Conservation (phyloP, 64 coral and sea anemone species). For the Orbicella faveolata region DNA sequence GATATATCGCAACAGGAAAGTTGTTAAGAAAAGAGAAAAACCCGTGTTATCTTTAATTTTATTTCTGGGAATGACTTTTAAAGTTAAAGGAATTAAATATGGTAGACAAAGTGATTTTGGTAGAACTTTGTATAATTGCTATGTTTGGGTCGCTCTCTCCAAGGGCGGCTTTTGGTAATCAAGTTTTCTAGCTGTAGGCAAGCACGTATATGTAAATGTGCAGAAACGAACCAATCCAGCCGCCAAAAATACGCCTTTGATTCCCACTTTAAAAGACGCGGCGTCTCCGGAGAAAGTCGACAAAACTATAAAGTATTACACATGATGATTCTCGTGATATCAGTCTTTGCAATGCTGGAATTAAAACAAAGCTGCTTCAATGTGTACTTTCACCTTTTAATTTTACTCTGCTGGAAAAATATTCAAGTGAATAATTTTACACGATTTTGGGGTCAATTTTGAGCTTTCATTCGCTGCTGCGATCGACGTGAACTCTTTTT, state of each 20-base stretch:
- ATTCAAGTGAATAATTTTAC: constrained; percentile 35
- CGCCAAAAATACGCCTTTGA: neutral
- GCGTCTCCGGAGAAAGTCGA: neutral
- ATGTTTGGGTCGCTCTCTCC: constrained; percentile 11
- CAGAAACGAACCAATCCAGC: neutral
- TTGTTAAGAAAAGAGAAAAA: neutral
- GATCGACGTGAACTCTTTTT: neutral
- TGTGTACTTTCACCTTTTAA: neutral
- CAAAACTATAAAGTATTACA: neutral
- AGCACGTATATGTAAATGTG: constrained; percentile 7
- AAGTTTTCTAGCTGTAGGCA: constrained; percentile 37
- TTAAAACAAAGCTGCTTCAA: neutral
- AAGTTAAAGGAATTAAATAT: constrained; percentile 33
- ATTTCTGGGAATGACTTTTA: constrained; percentile 30
- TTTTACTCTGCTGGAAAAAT: constrained; percentile 3
- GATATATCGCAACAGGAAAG: neutral
- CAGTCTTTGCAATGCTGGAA: neutral
- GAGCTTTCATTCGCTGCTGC: neutral
- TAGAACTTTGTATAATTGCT: constrained; percentile 19
- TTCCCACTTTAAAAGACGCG: neutral
- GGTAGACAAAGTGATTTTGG: constrained; percentile 16
- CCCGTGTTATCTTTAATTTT: constrained; percentile 12
- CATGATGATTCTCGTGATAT: neutral
- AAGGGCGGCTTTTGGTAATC: constrained; percentile 17
- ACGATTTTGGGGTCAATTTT: constrained; percentile 32